These are phyloP conservation scores for Atta texana DNA, from an alignment of 1,140 invertebrate genomes.

Conservation along the genomic window DNA sequence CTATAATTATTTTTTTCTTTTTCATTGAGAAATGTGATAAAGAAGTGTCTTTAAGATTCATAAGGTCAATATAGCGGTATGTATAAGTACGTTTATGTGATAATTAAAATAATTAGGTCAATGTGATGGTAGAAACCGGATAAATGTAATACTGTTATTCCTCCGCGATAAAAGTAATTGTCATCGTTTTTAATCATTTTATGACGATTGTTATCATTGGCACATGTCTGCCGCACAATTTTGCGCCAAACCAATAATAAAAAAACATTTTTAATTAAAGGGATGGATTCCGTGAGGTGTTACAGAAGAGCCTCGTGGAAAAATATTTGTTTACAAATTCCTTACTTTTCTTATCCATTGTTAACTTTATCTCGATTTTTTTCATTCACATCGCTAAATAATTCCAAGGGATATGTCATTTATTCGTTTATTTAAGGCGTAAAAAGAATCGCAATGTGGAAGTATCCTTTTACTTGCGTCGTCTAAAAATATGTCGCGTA, in stretches of 20 bases:
- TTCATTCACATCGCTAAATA: neutral
- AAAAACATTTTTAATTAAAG: neutral
- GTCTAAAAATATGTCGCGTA: slow-evolving; percentile 43
- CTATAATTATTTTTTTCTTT: neutral
- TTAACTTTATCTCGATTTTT: neutral
- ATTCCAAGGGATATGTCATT: neutral
- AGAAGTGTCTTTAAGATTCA: neutral
- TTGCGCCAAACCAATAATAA: neutral
- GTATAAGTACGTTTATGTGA: neutral
- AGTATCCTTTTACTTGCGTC: neutral
- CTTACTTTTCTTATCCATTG: neutral
- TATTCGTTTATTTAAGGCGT: slow-evolving; percentile 14
- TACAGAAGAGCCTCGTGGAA: neutral
- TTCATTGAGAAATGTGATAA: neutral
- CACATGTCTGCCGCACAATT: neutral
- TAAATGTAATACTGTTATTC: neutral
- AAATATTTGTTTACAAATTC: neutral
- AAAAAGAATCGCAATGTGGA: neutral
- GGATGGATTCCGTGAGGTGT: neutral
- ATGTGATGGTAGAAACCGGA: neutral
- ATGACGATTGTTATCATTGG: neutral
- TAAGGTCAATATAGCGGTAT: neutral
- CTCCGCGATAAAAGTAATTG: neutral
- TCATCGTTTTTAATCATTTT: neutral
- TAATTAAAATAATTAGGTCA: slow-evolving; percentile 33